phyloP scores from a whole-genome alignment of 2,888 invertebrate species.

The Leptothorax acervorum region DNA sequence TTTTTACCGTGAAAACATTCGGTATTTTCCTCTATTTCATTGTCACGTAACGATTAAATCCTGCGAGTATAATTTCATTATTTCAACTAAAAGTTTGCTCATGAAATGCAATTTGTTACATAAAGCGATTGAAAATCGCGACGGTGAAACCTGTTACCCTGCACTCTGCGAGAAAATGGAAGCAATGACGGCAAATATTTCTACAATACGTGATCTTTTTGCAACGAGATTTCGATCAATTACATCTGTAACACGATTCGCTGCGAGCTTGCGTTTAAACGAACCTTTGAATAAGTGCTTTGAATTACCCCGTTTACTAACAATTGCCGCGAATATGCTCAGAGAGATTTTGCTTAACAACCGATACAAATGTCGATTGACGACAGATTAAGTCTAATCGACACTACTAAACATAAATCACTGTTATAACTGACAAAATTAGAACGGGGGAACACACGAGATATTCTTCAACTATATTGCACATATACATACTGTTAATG shows the following conservation, averaged over 20 bases:
- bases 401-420: background rate
- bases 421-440: background rate
- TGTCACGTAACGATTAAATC: conserved; percentile 9
- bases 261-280: conserved; percentile 6
- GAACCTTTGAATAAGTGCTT: background rate
- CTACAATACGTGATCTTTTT: conserved; percentile 1
- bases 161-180: background rate
- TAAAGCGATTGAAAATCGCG: background rate
- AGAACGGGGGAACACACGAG: background rate
- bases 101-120: conserved; percentile 1
- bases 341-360: conserved; percentile 16
- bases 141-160: background rate
- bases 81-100: background rate
- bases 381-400: conserved; percentile 9
- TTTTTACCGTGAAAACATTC: background rate
- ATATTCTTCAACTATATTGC: background rate
- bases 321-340: background rate
- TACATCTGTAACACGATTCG: conserved; percentile 3
- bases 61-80: conserved; percentile 6
- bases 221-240: conserved; percentile 9
- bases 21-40: background rate
- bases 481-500: background rate
- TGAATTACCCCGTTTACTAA: conserved; percentile 11
- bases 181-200: background rate
- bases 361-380: background rate